phyloP scores from a whole-genome alignment of 2,113 vertebrate species.

The Turnix velox region DNA sequence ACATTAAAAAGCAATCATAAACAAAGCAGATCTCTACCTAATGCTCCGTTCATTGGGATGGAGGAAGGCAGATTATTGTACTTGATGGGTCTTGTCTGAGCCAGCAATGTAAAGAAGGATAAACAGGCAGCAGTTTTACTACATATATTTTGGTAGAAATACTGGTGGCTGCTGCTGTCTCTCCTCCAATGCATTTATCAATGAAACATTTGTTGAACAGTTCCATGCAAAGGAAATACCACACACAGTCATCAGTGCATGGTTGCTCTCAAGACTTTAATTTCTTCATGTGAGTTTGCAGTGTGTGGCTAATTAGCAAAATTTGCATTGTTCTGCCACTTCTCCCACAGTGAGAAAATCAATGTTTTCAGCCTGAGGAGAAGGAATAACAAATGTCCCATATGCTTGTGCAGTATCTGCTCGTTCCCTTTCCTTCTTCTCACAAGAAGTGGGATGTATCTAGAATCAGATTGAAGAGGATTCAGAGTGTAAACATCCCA shows the following conservation, averaged over 20 bases:
- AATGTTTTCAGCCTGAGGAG: conserved; percentile 1
- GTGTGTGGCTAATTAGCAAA: background rate
- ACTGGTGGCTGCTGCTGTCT: background rate
- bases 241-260: rapidly evolving
- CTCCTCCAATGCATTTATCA: background rate
- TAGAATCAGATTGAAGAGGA: background rate
- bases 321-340: background rate
- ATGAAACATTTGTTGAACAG: background rate
- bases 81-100: background rate
- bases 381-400: conserved; percentile 18
- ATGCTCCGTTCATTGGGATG: background rate
- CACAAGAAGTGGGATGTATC: background rate
- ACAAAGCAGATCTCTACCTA: conserved; percentile 25
- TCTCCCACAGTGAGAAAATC: background rate
- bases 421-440: background rate
- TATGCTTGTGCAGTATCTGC: background rate
- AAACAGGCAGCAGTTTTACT: background rate
- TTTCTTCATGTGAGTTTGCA: background rate
- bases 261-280: background rate
- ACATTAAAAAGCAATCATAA: conserved; percentile 49
- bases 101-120: background rate
- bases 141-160: background rate
- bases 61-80: background rate
- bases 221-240: background rate
- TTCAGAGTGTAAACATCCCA: background rate